A percentile compares a stretch with the other conserved stretches of the same genome.
phyloP scores from a whole-genome alignment of 2,888 invertebrate species.

The Agriopis leucophaearia region DNA sequence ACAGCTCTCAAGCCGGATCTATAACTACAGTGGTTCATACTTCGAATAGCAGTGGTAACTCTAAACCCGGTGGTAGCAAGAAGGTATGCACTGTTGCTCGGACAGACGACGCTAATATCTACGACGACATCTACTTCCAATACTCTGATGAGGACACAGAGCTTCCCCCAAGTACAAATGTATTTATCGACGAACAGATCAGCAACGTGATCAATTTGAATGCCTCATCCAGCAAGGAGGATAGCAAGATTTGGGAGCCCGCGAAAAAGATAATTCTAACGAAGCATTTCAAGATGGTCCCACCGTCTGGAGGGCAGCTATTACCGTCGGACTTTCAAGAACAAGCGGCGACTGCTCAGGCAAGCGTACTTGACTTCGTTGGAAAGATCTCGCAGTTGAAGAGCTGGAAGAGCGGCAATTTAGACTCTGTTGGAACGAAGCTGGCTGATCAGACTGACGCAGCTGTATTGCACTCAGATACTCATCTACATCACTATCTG shows the following conservation, averaged over 20 bases:
- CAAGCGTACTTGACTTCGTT: slow-evolving; percentile 76
- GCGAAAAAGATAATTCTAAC: slow-evolving; percentile 76
- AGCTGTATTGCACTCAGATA: slow-evolving; percentile 68
- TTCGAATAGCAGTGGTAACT: slow-evolving; percentile 77
- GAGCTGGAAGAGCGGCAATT: slow-evolving; percentile 76
- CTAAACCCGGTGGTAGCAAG: slow-evolving; percentile 85
- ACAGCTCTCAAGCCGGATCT: slow-evolving; percentile 85
- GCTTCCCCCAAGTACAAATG: slow-evolving; percentile 80
- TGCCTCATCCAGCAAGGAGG: slow-evolving; percentile 80
- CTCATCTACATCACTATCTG: slow-evolving; percentile 72
- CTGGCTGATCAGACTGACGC: slow-evolving; percentile 78
- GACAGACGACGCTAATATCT: slow-evolving; percentile 73
- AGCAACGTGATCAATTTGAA: slow-evolving; percentile 85
- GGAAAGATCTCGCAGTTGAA: slow-evolving; percentile 79
- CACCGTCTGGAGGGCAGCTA: slow-evolving; percentile 65
- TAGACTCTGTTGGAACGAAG: slow-evolving; percentile 78
- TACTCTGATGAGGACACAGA: slow-evolving; percentile 87
- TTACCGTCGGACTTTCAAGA: slow-evolving; percentile 74
- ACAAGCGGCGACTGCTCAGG: slow-evolving; percentile 59
- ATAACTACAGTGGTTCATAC: slow-evolving; percentile 78
- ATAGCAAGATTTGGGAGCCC: slow-evolving; percentile 77
- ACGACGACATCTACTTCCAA: slow-evolving; percentile 84
- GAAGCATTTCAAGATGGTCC: slow-evolving; percentile 75
- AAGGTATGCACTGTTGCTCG: slow-evolving; percentile 76
- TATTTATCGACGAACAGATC: slow-evolving; percentile 78